Conservation (phyloP, 2,888 invertebrate genomes). For the Cataglyphis cursor region DNA sequence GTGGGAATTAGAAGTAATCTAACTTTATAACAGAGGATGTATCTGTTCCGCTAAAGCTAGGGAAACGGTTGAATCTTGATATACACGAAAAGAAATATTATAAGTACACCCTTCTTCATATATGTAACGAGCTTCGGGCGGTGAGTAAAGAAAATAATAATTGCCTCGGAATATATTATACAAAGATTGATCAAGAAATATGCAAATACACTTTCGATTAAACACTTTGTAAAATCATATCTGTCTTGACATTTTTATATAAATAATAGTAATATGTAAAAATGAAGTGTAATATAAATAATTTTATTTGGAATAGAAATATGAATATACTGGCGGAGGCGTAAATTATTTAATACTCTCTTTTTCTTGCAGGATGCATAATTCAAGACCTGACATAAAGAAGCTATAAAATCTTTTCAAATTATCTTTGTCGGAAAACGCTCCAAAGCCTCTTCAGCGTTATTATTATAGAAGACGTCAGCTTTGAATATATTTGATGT, state of each 20-base stretch:
- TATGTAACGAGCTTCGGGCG: not conserved
- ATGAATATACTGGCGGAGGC: not conserved
- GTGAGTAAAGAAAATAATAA: not conserved
- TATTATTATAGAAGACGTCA: conserved; percentile 10
- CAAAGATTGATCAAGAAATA: not conserved
- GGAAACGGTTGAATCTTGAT: conserved; percentile 28
- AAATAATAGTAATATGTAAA: not conserved
- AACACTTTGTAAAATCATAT: not conserved
- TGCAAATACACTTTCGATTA: not conserved
- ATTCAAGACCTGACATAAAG: conserved; percentile 29
- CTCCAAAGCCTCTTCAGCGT: not conserved
- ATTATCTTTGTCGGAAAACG: conserved; percentile 28
- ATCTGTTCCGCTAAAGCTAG: conserved; percentile 21
- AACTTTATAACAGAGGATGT: conserved; percentile 25
- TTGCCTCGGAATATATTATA: not conserved
- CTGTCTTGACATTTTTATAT: not conserved
- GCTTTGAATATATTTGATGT: conserved; percentile 20
- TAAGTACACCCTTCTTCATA: conserved; percentile 21
- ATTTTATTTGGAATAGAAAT: not conserved
- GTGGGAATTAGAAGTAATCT: conserved; percentile 47
- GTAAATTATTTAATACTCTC: not conserved
- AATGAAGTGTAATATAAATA: not conserved
- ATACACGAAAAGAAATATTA: conserved; percentile 22
- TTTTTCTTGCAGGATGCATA: not conserved
- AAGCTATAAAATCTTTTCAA: conserved; percentile 9